Conservation (phyloP, 2,797 vertebrate genomes). For the Toxotes lorentzi region DNA sequence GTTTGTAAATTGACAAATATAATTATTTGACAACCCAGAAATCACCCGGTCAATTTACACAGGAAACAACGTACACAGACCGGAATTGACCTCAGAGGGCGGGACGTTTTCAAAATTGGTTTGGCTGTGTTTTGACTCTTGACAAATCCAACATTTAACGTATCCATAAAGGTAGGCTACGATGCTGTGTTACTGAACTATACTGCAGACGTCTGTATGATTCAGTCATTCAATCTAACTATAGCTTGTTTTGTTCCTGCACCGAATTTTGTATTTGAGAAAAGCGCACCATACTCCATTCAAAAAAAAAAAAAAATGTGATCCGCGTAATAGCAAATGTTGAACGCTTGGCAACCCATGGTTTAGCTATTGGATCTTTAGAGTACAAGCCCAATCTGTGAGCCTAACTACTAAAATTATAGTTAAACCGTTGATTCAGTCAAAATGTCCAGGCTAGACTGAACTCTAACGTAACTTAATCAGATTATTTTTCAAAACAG, state of each 20-base stretch:
- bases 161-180: slow-evolving; percentile 53
- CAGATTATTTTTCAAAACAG: slow-evolving; percentile 25
- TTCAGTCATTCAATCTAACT: not conserved
- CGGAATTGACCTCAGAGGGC: slow-evolving; percentile 49
- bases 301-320: too few species aligned
- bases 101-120: slow-evolving; percentile 67
- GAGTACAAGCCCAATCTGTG: not conserved
- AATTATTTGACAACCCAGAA: too few species aligned
- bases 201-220: not conserved
- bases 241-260: accelerated
- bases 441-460: not conserved
- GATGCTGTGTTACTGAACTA: not conserved
- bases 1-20: not conserved
- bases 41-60: not conserved
- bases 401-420: not conserved
- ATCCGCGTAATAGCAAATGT: too few species aligned
- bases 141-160: not conserved
- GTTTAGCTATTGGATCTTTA: not conserved
- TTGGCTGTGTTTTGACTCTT: slow-evolving; percentile 30
- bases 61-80: slow-evolving; percentile 27
- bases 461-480: not conserved
- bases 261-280: not conserved
- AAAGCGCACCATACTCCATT: slow-evolving; percentile 5
- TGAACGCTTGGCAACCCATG: accelerated
- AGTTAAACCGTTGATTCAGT: not conserved